A percentile compares a stretch with the other conserved stretches of the same genome.
Evolutionary conservation across 2,888 invertebrate species (phyloP).

Genomic region (Neuroscelio doddi): DNA sequence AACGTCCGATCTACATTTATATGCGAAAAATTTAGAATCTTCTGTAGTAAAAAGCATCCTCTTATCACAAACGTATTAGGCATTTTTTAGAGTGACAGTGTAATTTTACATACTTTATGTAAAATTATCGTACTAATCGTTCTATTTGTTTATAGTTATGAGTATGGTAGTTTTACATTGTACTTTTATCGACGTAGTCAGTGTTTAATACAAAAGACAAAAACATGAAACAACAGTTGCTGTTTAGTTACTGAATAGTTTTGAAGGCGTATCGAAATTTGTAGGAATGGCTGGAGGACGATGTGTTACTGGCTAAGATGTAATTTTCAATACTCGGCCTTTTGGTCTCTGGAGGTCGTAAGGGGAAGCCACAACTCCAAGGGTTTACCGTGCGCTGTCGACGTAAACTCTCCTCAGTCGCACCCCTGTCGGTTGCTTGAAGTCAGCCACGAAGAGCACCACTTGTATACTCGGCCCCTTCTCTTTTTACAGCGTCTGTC

Average conservation of each 20-base stretch:
- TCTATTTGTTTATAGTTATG: no score
- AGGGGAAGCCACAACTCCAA: conserved; percentile 68
- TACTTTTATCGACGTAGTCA: no score
- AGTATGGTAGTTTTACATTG: no score
- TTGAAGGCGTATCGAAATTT: background rate
- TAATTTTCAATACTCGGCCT: conserved; percentile 69
- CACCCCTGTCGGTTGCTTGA: conserved; percentile 55
- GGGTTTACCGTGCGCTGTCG: conserved; percentile 70
- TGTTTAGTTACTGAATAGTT: background rate
- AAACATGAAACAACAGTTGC: background rate
- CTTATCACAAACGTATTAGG: no score
- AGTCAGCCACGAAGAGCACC: conserved; percentile 59
- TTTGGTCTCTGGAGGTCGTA: conserved; percentile 56
- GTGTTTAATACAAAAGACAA: background rate
- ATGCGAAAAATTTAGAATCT: no score
- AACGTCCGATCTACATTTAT: no score
- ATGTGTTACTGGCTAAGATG: conserved; percentile 63
- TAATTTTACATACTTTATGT: no score
- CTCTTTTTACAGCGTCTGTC: conserved; percentile 51
- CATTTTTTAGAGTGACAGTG: no score
- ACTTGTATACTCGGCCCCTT: conserved; percentile 53
- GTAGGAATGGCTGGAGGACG: background rate
- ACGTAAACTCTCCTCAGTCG: conserved; percentile 70
- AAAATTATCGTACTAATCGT: no score
- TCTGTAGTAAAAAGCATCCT: no score